Conservation (phyloP, 2,888 invertebrate species). For the Latrodectus elegans region DNA sequence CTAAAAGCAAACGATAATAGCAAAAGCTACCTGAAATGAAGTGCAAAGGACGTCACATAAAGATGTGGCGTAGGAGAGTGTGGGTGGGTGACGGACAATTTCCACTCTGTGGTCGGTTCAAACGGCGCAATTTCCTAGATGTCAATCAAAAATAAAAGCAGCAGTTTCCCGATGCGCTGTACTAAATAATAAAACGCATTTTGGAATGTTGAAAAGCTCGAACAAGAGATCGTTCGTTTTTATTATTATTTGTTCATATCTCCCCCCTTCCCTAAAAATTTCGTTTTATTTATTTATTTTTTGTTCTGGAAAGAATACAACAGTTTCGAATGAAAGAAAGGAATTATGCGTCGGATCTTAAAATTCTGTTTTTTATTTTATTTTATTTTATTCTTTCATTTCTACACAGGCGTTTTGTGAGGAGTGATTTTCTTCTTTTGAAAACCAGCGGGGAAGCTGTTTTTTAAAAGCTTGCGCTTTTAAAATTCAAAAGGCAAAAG, state of each 20-base stretch:
- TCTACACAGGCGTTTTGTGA: no score
- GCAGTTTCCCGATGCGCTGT: slow-evolving; percentile 22
- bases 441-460: no score
- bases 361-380: no score
- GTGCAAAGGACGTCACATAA: not conserved
- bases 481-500: no score
- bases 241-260: not conserved
- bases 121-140: slow-evolving; percentile 54
- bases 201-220: not conserved
- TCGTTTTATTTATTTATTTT: no score
- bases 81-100: not conserved
- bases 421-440: no score
- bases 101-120: slow-evolving; percentile 26
- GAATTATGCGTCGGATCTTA: no score
- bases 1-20: not conserved
- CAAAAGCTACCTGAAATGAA: slow-evolving; percentile 5
- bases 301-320: no score
- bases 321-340: no score
- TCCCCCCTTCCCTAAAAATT: no score
- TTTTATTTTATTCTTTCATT: no score
- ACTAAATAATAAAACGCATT: slow-evolving; percentile 22
- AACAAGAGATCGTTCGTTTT: not conserved
- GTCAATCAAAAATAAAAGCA: slow-evolving; percentile 46
- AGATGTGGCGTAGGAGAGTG: not conserved
- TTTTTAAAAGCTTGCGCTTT: no score